phyloP scores from a whole-genome alignment of 2,113 vertebrate genomes.

The Dipodomys spectabilis region DNA sequence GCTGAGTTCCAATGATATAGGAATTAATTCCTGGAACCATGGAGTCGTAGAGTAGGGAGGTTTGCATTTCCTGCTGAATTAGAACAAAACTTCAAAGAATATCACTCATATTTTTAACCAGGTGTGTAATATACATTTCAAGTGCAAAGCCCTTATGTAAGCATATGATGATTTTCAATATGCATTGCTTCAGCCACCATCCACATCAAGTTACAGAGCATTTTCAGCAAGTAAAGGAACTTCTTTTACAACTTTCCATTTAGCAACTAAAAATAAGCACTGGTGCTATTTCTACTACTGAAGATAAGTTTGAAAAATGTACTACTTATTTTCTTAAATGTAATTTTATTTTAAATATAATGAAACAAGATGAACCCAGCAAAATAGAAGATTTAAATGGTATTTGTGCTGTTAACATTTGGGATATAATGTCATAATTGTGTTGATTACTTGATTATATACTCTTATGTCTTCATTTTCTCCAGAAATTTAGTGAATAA shows the following conservation, averaged over 20 bases:
- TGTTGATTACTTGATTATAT: not conserved
- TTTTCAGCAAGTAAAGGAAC: not conserved
- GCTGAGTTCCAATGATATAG: no score
- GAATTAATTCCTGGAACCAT: no score
- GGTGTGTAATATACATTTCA: no score
- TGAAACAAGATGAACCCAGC: not conserved
- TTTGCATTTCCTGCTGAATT: no score
- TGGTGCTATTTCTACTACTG: not conserved
- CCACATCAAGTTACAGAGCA: not conserved
- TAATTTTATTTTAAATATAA: constrained; percentile 21
- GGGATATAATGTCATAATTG: not conserved
- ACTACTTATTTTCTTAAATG: not conserved
- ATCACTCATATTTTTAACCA: no score
- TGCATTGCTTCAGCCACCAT: not conserved
- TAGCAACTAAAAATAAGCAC: not conserved
- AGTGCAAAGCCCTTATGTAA: no score
- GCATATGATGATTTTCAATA: no score
- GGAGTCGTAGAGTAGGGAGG: no score
- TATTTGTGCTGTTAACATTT: not conserved
- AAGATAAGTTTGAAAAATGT: not conserved
- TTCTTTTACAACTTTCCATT: not conserved
- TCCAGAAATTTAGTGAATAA: not conserved
- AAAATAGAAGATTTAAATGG: not conserved
- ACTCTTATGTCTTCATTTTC: not conserved
- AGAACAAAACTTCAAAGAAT: no score